Percentiles rank a stretch among this genome's conserved stretches.
These are phyloP conservation scores for Hozukius guyotensis DNA, from an alignment of 2,797 vertebrate species.

Conservation along the genomic window DNA sequence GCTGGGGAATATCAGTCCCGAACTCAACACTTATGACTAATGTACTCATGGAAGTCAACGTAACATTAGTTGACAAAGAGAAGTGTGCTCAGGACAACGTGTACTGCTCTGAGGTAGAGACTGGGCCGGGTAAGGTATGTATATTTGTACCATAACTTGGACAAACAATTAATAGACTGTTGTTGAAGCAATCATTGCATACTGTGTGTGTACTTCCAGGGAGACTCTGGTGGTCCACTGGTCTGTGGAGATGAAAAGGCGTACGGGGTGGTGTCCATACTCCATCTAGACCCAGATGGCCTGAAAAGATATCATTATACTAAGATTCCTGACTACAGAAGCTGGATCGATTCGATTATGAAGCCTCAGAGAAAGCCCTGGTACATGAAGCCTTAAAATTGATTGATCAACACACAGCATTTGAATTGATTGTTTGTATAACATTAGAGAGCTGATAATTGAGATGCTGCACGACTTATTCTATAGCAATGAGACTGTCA, in stretches of 20 bases:
- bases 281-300: fast-evolving
- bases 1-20: conserved; percentile 27
- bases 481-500: background rate
- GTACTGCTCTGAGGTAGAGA: conserved; percentile 37
- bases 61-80: background rate
- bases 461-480: background rate
- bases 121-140: background rate
- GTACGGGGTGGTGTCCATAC: conserved; percentile 72
- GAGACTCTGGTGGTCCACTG: conserved; percentile 81
- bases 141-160: background rate
- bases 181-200: background rate
- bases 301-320: conserved; percentile 40
- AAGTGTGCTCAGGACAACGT: fast-evolving
- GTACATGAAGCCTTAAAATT: background rate
- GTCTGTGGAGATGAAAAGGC: conserved; percentile 71
- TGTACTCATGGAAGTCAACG: conserved; percentile 49
- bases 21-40: fast-evolving
- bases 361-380: background rate
- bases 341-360: conserved; percentile 63
- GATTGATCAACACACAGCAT: background rate
- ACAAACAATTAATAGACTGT: background rate
- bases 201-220: conserved; percentile 60
- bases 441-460: background rate
- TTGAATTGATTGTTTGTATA: background rate
- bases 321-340: conserved; percentile 49